Evolutionary conservation across 2,797 vertebrate genomes (phyloP).

Genomic region (Peromyscus attwateri): DNA sequence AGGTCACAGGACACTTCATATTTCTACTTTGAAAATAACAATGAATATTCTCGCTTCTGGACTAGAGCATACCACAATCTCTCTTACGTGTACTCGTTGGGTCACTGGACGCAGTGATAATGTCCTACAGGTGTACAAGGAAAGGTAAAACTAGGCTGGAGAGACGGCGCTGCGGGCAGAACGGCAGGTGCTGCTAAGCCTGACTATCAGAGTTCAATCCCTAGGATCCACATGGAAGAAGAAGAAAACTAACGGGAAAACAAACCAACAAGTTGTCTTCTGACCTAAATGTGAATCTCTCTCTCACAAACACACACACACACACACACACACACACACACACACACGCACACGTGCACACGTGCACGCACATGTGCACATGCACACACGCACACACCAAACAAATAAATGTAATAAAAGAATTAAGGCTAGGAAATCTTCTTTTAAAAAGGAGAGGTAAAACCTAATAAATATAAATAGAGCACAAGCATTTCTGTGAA

Average conservation of each 20-base stretch:
- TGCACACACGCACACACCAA: background rate
- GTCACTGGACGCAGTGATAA: too few species aligned
- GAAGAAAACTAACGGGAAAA: background rate
- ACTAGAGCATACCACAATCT: rapidly evolving
- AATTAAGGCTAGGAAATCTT: background rate
- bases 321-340: too few species aligned
- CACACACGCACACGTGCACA: too few species aligned
- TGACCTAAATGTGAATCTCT: background rate
- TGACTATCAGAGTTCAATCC: background rate
- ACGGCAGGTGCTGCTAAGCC: background rate
- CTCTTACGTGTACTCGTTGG: rapidly evolving
- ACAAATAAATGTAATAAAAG: background rate
- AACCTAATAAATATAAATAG: background rate
- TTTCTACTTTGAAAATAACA: background rate
- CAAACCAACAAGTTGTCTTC: background rate
- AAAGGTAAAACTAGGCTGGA: background rate
- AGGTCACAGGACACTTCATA: rapidly evolving
- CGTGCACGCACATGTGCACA: background rate
- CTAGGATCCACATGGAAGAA: background rate
- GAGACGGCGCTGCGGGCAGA: background rate
- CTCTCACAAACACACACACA: background rate
- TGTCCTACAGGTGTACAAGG: background rate
- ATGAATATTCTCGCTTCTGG: background rate
- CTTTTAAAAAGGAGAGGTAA: background rate
- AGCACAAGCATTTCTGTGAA: background rate